Percentiles rank a stretch among this genome's conserved stretches.
phyloP scores from a whole-genome alignment of 2,797 vertebrate species.

The Echeneis naucrates region DNA sequence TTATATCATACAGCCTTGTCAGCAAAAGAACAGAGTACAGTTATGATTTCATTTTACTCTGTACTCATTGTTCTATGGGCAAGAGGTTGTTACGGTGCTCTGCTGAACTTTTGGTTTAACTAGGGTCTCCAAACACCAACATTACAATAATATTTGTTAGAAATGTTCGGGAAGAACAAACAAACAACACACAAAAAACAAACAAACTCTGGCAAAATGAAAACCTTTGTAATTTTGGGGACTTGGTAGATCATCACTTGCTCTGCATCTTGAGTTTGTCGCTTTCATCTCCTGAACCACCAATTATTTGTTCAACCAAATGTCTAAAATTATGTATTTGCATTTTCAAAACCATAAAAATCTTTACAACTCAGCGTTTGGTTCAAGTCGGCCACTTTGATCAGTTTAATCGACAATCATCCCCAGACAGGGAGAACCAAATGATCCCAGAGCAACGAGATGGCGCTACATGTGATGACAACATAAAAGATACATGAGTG shows the following conservation, averaged over 20 bases:
- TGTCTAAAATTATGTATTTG: background rate
- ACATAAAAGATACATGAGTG: background rate
- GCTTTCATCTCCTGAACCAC: too few species aligned
- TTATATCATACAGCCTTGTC: conserved; percentile 17
- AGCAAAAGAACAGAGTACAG: conserved; percentile 13
- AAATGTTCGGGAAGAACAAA: background rate
- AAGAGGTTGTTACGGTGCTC: background rate
- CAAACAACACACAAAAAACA: too few species aligned
- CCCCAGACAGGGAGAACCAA: conserved; percentile 36
- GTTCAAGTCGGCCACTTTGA: background rate
- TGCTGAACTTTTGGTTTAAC: background rate
- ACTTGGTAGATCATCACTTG: background rate
- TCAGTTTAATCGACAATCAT: conserved; percentile 42
- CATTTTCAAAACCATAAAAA: too few species aligned
- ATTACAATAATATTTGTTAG: background rate
- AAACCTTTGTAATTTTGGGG: background rate
- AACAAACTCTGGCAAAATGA: too few species aligned
- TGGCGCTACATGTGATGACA: background rate
- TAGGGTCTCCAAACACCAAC: background rate
- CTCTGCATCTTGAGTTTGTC: too few species aligned
- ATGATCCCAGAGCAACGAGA: conserved; percentile 46
- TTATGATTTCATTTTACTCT: background rate
- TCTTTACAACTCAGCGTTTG: background rate
- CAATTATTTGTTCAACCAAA: background rate
- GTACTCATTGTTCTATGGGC: background rate